Percentiles rank a stretch among this genome's conserved stretches.
Evolutionary conservation across 2,888 invertebrate genomes (phyloP).

Genomic region (Rhodophaea formosa): DNA sequence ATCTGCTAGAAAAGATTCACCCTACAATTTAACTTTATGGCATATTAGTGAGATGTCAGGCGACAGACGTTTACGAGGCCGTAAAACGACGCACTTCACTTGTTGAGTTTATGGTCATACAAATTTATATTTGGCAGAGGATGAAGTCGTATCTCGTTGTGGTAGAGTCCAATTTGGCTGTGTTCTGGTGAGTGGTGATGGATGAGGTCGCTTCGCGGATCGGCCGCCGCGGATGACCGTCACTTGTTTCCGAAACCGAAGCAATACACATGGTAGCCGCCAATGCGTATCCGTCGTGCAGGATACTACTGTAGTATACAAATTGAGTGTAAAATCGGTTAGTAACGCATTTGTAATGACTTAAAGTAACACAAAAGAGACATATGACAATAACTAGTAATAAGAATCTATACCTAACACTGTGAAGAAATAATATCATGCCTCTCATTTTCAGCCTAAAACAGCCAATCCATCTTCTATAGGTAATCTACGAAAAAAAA

Average conservation of each 20-base stretch:
- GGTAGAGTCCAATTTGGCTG: conserved; percentile 28
- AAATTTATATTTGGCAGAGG: conserved; percentile 37
- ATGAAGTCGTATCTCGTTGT: conserved; percentile 31
- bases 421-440: too few relatives aligned
- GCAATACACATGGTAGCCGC: background rate
- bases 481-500: too few relatives aligned
- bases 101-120: conserved; percentile 58
- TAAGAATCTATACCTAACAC: too few relatives aligned
- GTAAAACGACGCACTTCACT: conserved; percentile 61
- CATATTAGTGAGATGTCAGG: conserved; percentile 64
- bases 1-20: conserved; percentile 37
- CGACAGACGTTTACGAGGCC: conserved; percentile 57
- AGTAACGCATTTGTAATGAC: too few relatives aligned
- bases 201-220: conserved; percentile 19
- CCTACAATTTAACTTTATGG: conserved; percentile 52
- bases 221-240: conserved; percentile 17
- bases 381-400: too few relatives aligned
- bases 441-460: too few relatives aligned
- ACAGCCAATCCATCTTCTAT: too few relatives aligned
- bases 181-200: conserved; percentile 16
- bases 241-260: conserved; percentile 22
- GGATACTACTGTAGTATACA: too few relatives aligned
- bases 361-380: too few relatives aligned
- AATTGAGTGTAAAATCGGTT: too few relatives aligned
- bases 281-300: background rate